These are phyloP conservation scores for Australoheros facetus DNA, from an alignment of 2,797 vertebrate species.

Conservation along the genomic window DNA sequence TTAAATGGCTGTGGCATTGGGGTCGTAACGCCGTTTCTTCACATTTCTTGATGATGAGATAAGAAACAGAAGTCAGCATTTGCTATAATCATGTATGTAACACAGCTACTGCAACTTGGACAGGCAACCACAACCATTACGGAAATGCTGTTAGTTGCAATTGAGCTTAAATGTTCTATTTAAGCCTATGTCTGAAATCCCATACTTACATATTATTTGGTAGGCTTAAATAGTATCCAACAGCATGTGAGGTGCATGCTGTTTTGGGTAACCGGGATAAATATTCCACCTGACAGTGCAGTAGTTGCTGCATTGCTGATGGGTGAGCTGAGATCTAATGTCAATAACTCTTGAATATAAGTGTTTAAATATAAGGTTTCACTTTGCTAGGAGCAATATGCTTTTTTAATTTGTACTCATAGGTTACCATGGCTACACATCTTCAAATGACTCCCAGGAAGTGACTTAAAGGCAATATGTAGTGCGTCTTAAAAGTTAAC, in stretches of 20 bases:
- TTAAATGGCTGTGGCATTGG: slow-evolving; percentile 92
- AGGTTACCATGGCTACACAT: too few relatives aligned
- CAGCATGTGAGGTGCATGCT: not conserved
- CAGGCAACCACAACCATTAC: slow-evolving; percentile 53
- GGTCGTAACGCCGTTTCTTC: slow-evolving; percentile 97
- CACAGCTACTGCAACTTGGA: slow-evolving; percentile 62
- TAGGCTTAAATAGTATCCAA: not conserved
- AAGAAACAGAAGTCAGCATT: slow-evolving; percentile 78
- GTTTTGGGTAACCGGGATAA: not conserved
- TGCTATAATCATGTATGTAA: slow-evolving; percentile 14
- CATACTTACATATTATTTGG: not conserved
- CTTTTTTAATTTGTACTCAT: too few relatives aligned
- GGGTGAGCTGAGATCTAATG: not conserved
- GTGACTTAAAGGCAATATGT: not conserved
- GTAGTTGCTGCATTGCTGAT: not conserved
- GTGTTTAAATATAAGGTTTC: not conserved
- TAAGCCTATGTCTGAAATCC: slow-evolving; percentile 1
- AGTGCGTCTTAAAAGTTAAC: not conserved
- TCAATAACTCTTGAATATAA: not conserved
- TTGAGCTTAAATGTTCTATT: not conserved
- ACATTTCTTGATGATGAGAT: slow-evolving; percentile 90
- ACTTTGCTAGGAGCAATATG: not conserved
- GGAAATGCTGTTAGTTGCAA: not conserved
- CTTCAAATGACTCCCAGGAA: too few relatives aligned
- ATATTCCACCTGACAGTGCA: too few relatives aligned